Base-by-base conservation (phyloP, 1,140 invertebrate genomes). In the Nasonia giraulti region DNA sequence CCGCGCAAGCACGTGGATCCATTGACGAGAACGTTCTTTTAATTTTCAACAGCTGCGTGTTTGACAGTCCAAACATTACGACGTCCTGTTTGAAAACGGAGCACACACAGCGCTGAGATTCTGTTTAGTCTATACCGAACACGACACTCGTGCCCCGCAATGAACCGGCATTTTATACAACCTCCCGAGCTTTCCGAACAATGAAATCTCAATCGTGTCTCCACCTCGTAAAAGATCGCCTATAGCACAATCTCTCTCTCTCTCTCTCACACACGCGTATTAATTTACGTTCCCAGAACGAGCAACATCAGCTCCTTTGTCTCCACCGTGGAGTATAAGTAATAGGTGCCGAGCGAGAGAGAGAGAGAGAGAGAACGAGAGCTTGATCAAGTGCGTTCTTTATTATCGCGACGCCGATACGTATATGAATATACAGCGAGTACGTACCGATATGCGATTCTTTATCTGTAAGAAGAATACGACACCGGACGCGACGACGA, bases 271-370 rank as follows among this genome's bases (percentile, higher is more conserved):
- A 68, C 0, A 1, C 10, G 2, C 68, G 66, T 73, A 62, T 84
- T 71, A 78, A 47, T 84, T 84, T 84, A 73, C 83, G 44, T 78
- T 84, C 76, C 17, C 23, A 62, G 82, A 83, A 83, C 10, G 27
- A 17, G 31, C 27, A 2, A 20, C 17, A 68, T 76, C 62, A 31
- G 73, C n/a, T 66, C 6, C 73, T 83, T 83, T 83, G 73, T 76
- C 37, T 44, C 50, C 10, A 8, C 40, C 55, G 17, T 62, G 1
- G 55, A 20, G 55, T 44, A 7, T 44, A 40, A 62, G 55, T 17
- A 7, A 17, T 62, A 62, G 55, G 55, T 62, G 55, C 55, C 14
- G 55, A 62, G 27, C 1, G 27, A 27, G 20, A 62, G 55, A 62
- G 27, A 27, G 27, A 27, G 55, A 62, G 55, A n/a, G n/a, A n/a